Percentiles rank a stretch among this genome's conserved stretches.
Evolutionary conservation across 2,797 vertebrate genomes (phyloP).

Genomic region (Xiphorhynchus erythropygius): DNA sequence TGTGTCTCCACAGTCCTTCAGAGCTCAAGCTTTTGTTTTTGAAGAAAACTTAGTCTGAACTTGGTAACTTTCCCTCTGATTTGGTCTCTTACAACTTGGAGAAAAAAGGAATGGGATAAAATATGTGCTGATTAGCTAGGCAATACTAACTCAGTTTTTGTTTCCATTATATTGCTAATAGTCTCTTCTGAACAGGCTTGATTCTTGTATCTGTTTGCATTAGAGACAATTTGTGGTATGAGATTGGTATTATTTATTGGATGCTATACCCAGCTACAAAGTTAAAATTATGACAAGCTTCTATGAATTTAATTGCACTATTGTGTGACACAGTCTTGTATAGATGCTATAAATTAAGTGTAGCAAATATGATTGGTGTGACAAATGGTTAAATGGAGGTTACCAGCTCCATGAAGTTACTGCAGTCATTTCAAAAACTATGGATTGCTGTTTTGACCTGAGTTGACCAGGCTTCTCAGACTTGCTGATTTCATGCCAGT

Average conservation of each 20-base stretch:
- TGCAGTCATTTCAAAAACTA: not conserved
- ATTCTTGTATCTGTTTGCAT: constrained; percentile 64
- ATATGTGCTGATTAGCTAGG: constrained; percentile 40
- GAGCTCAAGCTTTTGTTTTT: not conserved
- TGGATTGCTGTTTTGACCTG: not conserved
- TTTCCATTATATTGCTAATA: constrained; percentile 52
- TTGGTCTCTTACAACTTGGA: not conserved
- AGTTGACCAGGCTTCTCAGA: not conserved
- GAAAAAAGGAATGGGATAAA: constrained; percentile 10
- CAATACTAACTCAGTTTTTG: constrained; percentile 55
- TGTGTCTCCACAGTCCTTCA: not conserved
- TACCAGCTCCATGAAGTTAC: not conserved
- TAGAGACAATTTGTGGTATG: constrained; percentile 55
- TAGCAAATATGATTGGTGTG: constrained; percentile 19
- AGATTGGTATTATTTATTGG: constrained; percentile 60
- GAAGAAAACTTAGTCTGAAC: constrained; percentile 1
- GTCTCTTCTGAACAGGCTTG: constrained; percentile 38
- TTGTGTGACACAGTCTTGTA: constrained; percentile 1
- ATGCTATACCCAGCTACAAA: constrained; percentile 46
- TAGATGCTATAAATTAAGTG: constrained; percentile 35
- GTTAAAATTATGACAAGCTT: constrained; percentile 48
- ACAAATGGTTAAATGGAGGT: constrained; percentile 23
- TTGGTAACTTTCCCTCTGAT: constrained; percentile 13
- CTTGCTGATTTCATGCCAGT: not conserved
- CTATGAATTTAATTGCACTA: constrained; percentile 53